Base-by-base conservation (phyloP, 1,140 invertebrate genomes). In the Orchestia grillus region DNA sequence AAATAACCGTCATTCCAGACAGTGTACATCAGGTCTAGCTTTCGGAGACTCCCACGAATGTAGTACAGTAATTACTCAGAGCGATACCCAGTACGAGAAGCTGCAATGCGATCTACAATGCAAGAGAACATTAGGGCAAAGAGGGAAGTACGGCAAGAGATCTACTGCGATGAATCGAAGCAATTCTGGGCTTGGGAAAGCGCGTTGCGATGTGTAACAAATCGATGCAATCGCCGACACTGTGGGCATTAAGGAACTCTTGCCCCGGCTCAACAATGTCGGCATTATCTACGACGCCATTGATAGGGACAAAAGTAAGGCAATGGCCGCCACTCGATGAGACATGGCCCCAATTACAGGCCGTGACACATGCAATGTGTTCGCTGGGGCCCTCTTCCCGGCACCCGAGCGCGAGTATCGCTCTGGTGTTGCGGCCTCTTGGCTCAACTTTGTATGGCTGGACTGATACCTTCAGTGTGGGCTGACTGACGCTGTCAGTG, bases 251-350 rank as follows among this genome's bases (percentile, higher is more conserved):
- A 77, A 77, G 62, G 62, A 77, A 77, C 62, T 77, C 62, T 91
- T 91, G 88, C 88, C 42, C 41, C 6, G 41, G 44, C 88, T 91
- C 88, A 91, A 91, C 88, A 91, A 91, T 91, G 88, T 91, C 88
- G 41, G 88, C 88, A 91, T 91, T 91, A 91, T 91, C 88, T 91
- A 91, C 88, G 41, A 91, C 88, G 11, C 44, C 44, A 42, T 91
- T 91, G 88, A 91, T 91, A 91, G 88, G 41, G 44, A 91, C 88
- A 91, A 91, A 91, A 91, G 88, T 91, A 44, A 42, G 44, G 41
- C 28, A 91, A 91, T 43, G 88, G 88, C 88, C 44, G 88, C 88
- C 88, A 91, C 88, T 91, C 41, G 41, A 91, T 91, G 88, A 91
- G 42, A 91, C 88, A 91, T 91, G 88, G 41, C 41, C 88, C 15